A percentile compares a stretch with the other conserved stretches of the same genome.
Evolutionary conservation across 2,113 vertebrate genomes (phyloP).

Genomic region (Mungos mungo): DNA sequence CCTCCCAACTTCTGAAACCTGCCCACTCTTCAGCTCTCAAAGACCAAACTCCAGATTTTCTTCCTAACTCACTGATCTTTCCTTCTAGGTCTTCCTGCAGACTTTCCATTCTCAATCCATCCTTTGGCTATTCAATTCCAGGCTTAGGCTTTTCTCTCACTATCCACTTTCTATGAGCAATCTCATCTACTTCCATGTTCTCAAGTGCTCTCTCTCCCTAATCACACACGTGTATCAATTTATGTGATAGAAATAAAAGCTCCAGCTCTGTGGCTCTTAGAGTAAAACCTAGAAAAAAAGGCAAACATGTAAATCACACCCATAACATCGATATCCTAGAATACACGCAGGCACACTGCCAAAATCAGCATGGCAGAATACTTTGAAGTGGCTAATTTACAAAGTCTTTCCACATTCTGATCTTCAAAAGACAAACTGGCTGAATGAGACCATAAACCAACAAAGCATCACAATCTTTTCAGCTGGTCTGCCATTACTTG

Average conservation of each 20-base stretch:
- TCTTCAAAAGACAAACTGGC: background rate
- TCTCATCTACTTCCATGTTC: background rate
- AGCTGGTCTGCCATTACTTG: background rate
- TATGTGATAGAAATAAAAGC: background rate
- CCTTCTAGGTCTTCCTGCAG: background rate
- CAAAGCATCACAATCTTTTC: background rate
- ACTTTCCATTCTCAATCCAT: background rate
- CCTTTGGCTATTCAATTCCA: background rate
- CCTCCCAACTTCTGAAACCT: background rate
- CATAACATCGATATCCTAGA: background rate
- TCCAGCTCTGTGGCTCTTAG: background rate
- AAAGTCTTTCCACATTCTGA: conserved; percentile 7
- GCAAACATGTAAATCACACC: background rate
- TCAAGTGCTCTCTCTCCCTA: background rate
- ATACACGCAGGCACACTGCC: background rate
- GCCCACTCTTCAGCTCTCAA: background rate
- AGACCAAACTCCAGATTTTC: background rate
- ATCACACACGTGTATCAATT: background rate
- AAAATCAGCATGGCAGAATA: conserved; percentile 16
- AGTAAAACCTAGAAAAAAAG: background rate
- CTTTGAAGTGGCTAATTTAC: conserved; percentile 32
- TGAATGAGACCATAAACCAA: background rate
- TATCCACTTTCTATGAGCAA: background rate
- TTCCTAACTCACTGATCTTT: background rate
- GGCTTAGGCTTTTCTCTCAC: background rate